Percentiles rank a stretch among this genome's conserved stretches.
These are phyloP conservation scores for Tetranychus piercei DNA, from an alignment of 2,888 invertebrate genomes.

Conservation along the genomic window DNA sequence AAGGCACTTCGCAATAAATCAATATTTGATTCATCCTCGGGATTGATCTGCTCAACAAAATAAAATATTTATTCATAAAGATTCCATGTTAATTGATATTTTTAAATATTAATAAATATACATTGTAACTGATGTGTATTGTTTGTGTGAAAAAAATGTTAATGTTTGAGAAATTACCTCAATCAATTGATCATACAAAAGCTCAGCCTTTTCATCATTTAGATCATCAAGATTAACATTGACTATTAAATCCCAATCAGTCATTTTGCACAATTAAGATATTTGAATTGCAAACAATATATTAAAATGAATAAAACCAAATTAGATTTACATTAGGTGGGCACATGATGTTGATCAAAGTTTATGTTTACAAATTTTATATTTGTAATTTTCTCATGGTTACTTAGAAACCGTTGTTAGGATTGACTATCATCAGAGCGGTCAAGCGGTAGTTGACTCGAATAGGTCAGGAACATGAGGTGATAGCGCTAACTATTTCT, in stretches of 20 bases:
- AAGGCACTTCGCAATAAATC: constrained; percentile 8
- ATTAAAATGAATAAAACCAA: too few relatives aligned
- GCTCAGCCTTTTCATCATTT: constrained; percentile 17
- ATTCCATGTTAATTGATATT: not conserved
- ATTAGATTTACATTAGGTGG: not conserved
- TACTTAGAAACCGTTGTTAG: too few relatives aligned
- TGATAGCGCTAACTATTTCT: too few relatives aligned
- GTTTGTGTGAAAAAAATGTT: not conserved
- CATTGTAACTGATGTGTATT: not conserved
- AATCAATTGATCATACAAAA: constrained; percentile 16
- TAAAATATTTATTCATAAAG: constrained; percentile 2
- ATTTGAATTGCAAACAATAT: not conserved
- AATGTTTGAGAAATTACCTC: constrained; percentile 10
- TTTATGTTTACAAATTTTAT: too few relatives aligned
- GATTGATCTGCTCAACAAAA: not conserved
- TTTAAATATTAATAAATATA: not conserved
- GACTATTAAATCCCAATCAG: not conserved
- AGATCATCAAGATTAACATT: constrained; percentile 12
- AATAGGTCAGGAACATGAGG: too few relatives aligned
- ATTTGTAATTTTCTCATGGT: too few relatives aligned
- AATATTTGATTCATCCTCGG: constrained; percentile 2
- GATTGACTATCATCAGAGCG: too few relatives aligned
- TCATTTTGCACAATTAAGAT: not conserved
- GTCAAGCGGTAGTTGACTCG: too few relatives aligned
- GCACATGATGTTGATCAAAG: not conserved